A percentile compares a stretch with the other conserved stretches of the same genome.
Evolutionary conservation across 2,888 invertebrate species (phyloP).

Genomic region (Lasioglossum figueresi): DNA sequence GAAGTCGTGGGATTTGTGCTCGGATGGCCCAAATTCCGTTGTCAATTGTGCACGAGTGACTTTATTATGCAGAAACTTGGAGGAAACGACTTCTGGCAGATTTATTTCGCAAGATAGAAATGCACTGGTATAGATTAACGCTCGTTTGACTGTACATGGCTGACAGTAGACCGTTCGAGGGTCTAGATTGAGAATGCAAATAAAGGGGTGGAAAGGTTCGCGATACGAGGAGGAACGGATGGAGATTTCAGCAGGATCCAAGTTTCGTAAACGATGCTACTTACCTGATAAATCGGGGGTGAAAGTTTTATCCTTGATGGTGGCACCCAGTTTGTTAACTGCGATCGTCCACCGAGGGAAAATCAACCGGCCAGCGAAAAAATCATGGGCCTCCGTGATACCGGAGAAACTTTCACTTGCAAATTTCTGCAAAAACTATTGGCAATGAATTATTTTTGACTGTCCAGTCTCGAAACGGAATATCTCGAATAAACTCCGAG

Average conservation of each 20-base stretch:
- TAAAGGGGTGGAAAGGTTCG: conserved; percentile 37
- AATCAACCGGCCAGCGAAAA: background rate
- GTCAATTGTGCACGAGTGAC: background rate
- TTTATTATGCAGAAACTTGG: background rate
- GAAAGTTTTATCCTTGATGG: conserved; percentile 64
- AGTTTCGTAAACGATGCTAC: conserved; percentile 79
- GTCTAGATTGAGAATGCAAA: conserved; percentile 55
- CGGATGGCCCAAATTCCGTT: background rate
- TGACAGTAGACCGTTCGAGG: background rate
- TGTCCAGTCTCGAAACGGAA: background rate
- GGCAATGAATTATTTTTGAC: background rate
- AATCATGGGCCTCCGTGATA: background rate
- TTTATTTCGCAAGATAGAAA: background rate
- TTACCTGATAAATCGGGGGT: conserved; percentile 78
- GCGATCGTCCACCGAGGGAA: background rate
- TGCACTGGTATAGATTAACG: conserved; percentile 1
- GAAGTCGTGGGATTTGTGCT: background rate
- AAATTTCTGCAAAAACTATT: background rate
- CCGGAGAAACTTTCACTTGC: background rate
- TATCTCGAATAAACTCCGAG: background rate
- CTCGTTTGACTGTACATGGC: background rate
- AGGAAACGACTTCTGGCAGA: background rate
- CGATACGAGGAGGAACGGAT: background rate
- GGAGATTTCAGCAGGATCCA: conserved; percentile 60
- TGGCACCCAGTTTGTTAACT: conserved; percentile 4